These are phyloP conservation scores for Danio aesculapii DNA, from an alignment of 2,797 vertebrate species.

Conservation along the genomic window DNA sequence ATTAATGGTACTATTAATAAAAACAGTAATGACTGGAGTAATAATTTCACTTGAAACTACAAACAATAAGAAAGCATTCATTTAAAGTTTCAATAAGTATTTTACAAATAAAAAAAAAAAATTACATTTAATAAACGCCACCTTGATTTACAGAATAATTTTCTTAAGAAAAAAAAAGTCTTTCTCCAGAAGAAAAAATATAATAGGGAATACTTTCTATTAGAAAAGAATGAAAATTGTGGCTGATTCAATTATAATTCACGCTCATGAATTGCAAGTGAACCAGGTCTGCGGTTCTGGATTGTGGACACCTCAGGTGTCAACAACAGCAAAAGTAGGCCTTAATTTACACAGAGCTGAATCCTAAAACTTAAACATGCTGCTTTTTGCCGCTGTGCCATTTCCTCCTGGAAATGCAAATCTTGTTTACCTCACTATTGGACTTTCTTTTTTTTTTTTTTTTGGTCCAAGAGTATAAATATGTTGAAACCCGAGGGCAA, in stretches of 20 bases:
- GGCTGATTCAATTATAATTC: neutral
- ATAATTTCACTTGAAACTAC: no score
- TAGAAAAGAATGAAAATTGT: neutral
- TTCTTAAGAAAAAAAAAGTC: no score
- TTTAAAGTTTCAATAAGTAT: no score
- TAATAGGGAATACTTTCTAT: no score
- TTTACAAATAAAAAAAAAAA: no score
- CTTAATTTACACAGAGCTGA: neutral
- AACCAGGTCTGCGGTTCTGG: neutral
- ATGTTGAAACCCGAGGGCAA: conserved; percentile 52
- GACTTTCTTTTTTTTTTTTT: conserved; percentile 35
- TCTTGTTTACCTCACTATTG: conserved; percentile 28
- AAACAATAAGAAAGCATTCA: no score
- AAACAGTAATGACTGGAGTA: no score
- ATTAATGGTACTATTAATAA: no score
- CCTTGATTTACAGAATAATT: no score
- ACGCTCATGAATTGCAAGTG: neutral
- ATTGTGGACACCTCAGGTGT: neutral
- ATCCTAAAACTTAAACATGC: neutral
- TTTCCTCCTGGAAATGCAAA: conserved; percentile 8
- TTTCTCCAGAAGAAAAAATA: no score
- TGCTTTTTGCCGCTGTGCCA: neutral
- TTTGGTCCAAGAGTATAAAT: conserved; percentile 45
- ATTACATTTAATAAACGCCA: no score
- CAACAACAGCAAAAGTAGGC: neutral